These are phyloP conservation scores for Bostrychus sinensis DNA, from an alignment of 2,113 vertebrate species.

Conservation along the genomic window DNA sequence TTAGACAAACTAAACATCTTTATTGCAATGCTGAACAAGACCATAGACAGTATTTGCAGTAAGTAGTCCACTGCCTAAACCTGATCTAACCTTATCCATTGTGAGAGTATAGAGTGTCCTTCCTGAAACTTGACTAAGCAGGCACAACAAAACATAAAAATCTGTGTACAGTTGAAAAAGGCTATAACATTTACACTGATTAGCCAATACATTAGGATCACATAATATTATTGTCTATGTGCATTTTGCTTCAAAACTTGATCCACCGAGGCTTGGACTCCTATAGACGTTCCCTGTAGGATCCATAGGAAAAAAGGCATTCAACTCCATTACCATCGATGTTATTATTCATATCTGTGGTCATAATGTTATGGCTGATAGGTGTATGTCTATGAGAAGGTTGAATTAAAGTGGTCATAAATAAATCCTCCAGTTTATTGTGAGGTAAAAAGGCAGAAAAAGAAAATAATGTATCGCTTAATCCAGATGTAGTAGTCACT, in stretches of 20 bases:
- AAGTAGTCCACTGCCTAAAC: constrained; percentile 33
- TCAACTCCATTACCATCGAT: background rate
- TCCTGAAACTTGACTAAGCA: constrained; percentile 25
- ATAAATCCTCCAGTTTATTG: constrained; percentile 25
- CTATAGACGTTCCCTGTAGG: background rate
- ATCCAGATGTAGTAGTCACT: constrained; percentile 6
- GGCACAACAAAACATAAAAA: constrained; percentile 5
- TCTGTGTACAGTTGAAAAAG: background rate
- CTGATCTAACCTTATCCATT: constrained; percentile 31
- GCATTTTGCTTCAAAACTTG: background rate
- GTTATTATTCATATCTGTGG: background rate
- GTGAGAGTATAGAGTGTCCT: constrained; percentile 7
- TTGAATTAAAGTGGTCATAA: constrained; percentile 15
- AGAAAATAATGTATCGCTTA: constrained; percentile 14
- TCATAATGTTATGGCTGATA: background rate
- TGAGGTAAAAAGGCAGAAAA: constrained; percentile 35
- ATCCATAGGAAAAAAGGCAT: background rate
- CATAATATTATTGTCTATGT: background rate
- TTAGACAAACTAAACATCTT: constrained; percentile 28
- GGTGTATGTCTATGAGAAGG: constrained; percentile 10
- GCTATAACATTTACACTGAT: constrained; percentile 8
- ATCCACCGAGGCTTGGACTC: background rate
- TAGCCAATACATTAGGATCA: background rate
- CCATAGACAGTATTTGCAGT: constrained; percentile 6
- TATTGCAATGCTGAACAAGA: constrained; percentile 52